These are phyloP conservation scores for Macaria notata DNA, from an alignment of 2,888 invertebrate species.

Conservation along the genomic window DNA sequence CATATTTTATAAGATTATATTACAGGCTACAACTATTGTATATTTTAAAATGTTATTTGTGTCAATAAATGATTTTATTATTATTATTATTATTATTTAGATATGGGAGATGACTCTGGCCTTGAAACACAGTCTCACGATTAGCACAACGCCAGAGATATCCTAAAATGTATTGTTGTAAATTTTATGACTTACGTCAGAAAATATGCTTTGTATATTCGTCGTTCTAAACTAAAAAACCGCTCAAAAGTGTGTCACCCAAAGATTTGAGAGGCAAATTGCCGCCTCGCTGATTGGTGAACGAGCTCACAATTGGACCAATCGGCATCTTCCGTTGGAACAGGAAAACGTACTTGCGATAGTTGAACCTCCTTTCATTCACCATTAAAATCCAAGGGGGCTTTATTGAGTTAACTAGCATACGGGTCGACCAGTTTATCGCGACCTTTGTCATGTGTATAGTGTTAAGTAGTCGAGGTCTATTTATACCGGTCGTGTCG, in stretches of 20 bases:
- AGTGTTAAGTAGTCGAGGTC: constrained; percentile 35
- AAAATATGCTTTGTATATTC: no score
- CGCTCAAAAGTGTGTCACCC: constrained; percentile 30
- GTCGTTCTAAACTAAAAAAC: no score
- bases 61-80: no score
- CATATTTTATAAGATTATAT: no score
- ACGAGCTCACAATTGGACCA: constrained; percentile 76
- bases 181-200: no score
- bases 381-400: constrained; percentile 78
- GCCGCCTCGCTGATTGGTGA: constrained; percentile 73
- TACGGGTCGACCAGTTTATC: constrained; percentile 63
- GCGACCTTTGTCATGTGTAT: constrained; percentile 45
- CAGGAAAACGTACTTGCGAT: constrained; percentile 73
- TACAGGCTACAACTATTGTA: no score
- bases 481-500: constrained; percentile 47
- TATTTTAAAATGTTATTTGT: no score
- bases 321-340: constrained; percentile 77
- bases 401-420: constrained; percentile 79
- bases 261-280: constrained; percentile 46
- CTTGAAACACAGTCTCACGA: no score
- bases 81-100: no score
- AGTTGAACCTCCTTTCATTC: constrained; percentile 72
- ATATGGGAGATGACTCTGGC: no score
- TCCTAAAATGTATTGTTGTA: no score
- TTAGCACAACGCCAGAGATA: no score